phyloP scores from a whole-genome alignment of 2,888 invertebrate genomes.

The Scaptodrosophila latifasciaeformis region DNA sequence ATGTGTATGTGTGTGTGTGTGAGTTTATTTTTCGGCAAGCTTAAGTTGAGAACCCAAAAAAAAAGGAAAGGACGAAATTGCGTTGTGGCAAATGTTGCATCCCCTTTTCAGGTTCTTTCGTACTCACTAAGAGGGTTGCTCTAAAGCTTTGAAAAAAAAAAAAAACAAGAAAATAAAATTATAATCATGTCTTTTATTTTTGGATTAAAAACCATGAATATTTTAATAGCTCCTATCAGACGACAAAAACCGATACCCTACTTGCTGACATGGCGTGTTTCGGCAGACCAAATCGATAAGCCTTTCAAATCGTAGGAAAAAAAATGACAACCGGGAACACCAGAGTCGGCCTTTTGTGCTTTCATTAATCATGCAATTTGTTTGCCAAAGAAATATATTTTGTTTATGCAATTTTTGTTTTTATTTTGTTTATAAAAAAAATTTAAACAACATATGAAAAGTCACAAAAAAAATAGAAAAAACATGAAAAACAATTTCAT shows the following conservation, averaged over 20 bases:
- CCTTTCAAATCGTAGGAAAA: too few species aligned
- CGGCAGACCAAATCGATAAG: conserved; percentile 34
- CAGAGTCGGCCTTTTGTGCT: conserved; percentile 18
- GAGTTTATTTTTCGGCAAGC: conserved; percentile 25
- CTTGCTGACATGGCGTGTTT: conserved; percentile 32
- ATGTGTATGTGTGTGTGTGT: neutral
- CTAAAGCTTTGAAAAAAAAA: conserved; percentile 15
- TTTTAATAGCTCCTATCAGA: too few species aligned
- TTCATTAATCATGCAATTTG: conserved; percentile 59
- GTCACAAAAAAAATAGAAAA: neutral
- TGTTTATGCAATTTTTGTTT: conserved; percentile 54
- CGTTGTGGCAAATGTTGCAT: conserved; percentile 48
- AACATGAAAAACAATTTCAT: too few species aligned
- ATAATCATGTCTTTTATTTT: too few species aligned
- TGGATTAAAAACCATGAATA: too few species aligned
- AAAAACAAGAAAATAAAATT: too few species aligned
- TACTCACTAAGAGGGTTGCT: neutral
- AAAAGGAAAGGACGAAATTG: conserved; percentile 44
- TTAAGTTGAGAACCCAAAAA: conserved; percentile 27
- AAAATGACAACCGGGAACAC: too few species aligned
- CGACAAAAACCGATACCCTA: too few species aligned
- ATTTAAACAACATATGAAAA: neutral
- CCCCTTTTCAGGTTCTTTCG: neutral
- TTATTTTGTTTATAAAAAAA: conserved; percentile 37
- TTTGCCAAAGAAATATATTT: conserved; percentile 47